These are phyloP conservation scores for Entelurus aequoreus DNA, from an alignment of 2,113 vertebrate genomes.

Conservation along the genomic window DNA sequence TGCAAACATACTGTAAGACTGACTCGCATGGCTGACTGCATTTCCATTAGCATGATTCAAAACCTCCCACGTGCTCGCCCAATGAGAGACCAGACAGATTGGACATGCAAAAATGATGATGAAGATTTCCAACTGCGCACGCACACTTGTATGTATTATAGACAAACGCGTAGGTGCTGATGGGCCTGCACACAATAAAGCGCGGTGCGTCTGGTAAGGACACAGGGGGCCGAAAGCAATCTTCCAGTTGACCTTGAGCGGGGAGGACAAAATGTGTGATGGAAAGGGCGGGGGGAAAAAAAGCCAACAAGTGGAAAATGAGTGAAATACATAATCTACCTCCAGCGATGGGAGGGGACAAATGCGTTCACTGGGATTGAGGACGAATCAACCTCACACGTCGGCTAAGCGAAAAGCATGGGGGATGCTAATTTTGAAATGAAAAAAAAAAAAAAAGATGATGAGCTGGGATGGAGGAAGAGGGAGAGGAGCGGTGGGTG, in stretches of 20 bases:
- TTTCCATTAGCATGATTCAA: conserved; percentile 30
- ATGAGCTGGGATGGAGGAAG: conserved; percentile 2
- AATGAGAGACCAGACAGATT: conserved; percentile 34
- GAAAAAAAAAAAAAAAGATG: conserved; percentile 20
- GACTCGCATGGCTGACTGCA: conserved; percentile 27
- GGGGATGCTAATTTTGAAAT: conserved; percentile 42
- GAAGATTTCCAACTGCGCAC: background rate
- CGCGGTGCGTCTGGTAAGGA: conserved; percentile 37
- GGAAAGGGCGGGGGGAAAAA: conserved; percentile 20
- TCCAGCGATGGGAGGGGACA: conserved; percentile 52
- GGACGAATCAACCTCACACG: conserved; percentile 48
- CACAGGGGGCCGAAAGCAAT: conserved; percentile 70
- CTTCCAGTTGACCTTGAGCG: conserved; percentile 67
- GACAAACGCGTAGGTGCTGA: conserved; percentile 28
- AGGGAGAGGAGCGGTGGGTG: conserved; percentile 14
- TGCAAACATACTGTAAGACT: conserved; percentile 18
- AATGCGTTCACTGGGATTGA: conserved; percentile 64
- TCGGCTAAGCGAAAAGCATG: conserved; percentile 21
- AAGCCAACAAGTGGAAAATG: conserved; percentile 43
- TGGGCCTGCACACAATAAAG: conserved; percentile 48
- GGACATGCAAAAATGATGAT: conserved; percentile 24
- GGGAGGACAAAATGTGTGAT: conserved; percentile 53
- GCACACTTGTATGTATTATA: conserved; percentile 15
- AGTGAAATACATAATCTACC: conserved; percentile 68
- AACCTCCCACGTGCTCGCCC: conserved; percentile 26